These are phyloP conservation scores for Pomacea maculata DNA, from an alignment of 1,140 invertebrate genomes.

Conservation along the genomic window DNA sequence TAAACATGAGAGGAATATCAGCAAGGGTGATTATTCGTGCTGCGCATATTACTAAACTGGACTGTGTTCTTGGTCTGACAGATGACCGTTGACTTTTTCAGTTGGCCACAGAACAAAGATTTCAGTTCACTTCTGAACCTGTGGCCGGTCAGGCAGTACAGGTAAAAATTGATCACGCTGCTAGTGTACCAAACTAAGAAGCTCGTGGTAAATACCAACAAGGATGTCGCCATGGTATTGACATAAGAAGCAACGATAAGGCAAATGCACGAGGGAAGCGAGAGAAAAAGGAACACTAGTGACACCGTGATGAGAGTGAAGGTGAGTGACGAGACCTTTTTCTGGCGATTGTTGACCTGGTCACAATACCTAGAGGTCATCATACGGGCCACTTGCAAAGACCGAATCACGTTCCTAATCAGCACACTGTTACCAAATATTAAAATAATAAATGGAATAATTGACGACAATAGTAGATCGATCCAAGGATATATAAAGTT, in stretches of 20 bases:
- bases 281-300: too few species aligned
- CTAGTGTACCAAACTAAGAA: constrained; percentile 27
- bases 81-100: too few species aligned
- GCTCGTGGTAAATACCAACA: constrained; percentile 2
- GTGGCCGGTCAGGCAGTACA: too few species aligned
- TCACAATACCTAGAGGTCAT: neutral
- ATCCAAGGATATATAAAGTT: too few species aligned
- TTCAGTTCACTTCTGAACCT: too few species aligned
- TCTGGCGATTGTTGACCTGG: neutral
- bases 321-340: constrained; percentile 18
- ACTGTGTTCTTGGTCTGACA: too few species aligned
- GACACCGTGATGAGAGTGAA: constrained; percentile 14
- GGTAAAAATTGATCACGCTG: too few species aligned
- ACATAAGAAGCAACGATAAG: constrained; percentile 12
- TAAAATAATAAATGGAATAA: neutral
- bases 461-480: neutral
- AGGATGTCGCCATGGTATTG: neutral
- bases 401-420: neutral
- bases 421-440: neutral
- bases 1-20: too few species aligned
- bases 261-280: constrained; percentile 21
- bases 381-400: neutral
- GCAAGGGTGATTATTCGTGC: too few species aligned
- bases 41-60: too few species aligned
- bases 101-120: too few species aligned